phyloP scores from a whole-genome alignment of 2,113 vertebrate genomes.

The Fregetta grallaria region DNA sequence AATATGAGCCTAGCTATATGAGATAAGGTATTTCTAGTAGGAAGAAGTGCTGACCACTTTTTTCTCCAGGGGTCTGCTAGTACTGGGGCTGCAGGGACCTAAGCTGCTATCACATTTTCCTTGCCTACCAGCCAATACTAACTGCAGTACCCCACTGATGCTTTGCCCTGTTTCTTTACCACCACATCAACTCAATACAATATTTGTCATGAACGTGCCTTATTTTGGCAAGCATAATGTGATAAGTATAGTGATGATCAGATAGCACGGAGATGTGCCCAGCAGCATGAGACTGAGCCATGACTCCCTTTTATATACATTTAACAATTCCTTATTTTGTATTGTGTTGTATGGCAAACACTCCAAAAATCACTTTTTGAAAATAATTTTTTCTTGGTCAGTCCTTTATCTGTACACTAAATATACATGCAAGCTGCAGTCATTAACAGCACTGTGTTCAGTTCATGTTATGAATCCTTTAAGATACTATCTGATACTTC shows the following conservation, averaged over 20 bases:
- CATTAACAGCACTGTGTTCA: background rate
- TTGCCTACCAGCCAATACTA: background rate
- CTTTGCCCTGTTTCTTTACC: background rate
- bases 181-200: background rate
- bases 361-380: background rate
- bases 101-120: background rate
- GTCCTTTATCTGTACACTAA: background rate
- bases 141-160: background rate
- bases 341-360: background rate
- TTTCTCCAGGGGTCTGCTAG: background rate
- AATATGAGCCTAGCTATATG: background rate
- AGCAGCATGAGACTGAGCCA: background rate
- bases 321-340: background rate
- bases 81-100: background rate
- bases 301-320: background rate
- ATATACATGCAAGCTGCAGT: background rate
- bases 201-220: background rate
- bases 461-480: background rate
- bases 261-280: background rate
- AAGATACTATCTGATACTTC: background rate
- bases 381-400: background rate
- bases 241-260: background rate
- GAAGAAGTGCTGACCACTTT: background rate
- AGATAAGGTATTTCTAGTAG: background rate
- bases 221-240: background rate